Base-by-base conservation (phyloP, 2,888 invertebrate species). In the Dione vanillae region DNA sequence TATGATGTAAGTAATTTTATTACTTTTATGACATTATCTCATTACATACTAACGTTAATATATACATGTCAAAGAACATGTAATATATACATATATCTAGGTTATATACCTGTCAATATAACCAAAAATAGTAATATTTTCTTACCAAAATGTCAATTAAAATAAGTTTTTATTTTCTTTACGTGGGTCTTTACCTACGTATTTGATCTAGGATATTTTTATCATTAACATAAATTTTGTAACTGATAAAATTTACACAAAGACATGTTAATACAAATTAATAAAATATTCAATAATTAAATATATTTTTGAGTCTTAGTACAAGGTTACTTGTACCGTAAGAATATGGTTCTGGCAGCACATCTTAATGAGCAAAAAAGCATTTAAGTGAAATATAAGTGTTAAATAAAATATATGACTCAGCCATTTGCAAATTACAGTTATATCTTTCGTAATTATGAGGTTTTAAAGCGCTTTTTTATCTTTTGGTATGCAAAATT, bases 401-500 rank as follows among this genome's bases (percentile, higher is more conserved):
- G 58, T 58, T 58, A 58, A 58, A 58, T 41, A 58, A 14, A 12
- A 11, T 41, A 54, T 7, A 43, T 43, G 20, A 43, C 9, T 37
- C 16, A 56, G 37, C 37, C 54, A 56, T 59, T 20, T 19, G 41
- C 41, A 43, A 43, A 16, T 47, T 64, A 8, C 14, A 59, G 8
- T 14, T 27, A 2, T 11, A 59, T 20, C 14, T 59, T 43, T 59
- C 11, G 43, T 59, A 27, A 61, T 61, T 47, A 37, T 37, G 6
- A 40, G 43, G 12, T 64, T 37, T 61, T 49, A 7, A 64, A 19
- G 47, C 43, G 43, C n/a, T n/a, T n/a, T n/a, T n/a, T n/a, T n/a
- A n/a, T n/a, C n/a, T n/a, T n/a, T n/a, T n/a, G n/a, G n/a, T n/a
- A n/a, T n/a, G n/a, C n/a, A n/a, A n/a, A n/a, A n/a, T n/a, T n/a